Evolutionary conservation across 2,888 invertebrate species (phyloP), one percentile per base, ranked within the genome.

Genomic region (Eilema depressum): DNA sequence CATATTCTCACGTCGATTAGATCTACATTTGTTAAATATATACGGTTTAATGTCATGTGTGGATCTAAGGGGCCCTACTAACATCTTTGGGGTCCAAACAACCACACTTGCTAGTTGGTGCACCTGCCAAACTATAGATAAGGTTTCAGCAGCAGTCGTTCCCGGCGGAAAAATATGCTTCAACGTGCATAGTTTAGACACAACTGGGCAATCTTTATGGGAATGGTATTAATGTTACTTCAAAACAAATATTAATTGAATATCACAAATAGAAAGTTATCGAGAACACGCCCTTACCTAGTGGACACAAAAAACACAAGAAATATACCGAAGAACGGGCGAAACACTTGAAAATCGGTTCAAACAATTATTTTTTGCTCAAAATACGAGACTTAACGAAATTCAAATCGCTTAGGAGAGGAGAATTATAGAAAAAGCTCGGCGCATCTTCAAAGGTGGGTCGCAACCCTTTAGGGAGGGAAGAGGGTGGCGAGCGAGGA

Each of bases 391-490:
- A 92, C 93, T 93, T 93, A 91, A 92, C 94, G 93, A 93, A 95
- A 95, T 95, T 94, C 91, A 91, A 94, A 95, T 94, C 95, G 95
- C 93, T 95, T 95, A 94, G 92, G 91, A 91, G 89, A 88, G 89
- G 88, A 89, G 92, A 92, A 92, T 94, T 94, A 94, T 94, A 94
- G 94, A 94, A 95, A 95, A 94, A 95, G 93, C 93, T 89, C 89
- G 83, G 93, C 92, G 93, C 94, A 89, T 95, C 95, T 95, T 95
- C 94, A 95, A 95, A 95, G 95, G 94, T 94, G 92, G 93, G 89
- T 82, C 86, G 85, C 91, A 94, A 94, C 94, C 95, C 95, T 94
- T 93, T 91, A 83, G 83, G 82, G 79, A 75, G 80, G 78, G 82
- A 81, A 69, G 73, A 80, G 80, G 79, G 77, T 65, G 68, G 74